Percentiles rank a stretch among this genome's conserved stretches.
phyloP scores from a whole-genome alignment of 2,888 invertebrate genomes.

The Aspidiotus rigidus region DNA sequence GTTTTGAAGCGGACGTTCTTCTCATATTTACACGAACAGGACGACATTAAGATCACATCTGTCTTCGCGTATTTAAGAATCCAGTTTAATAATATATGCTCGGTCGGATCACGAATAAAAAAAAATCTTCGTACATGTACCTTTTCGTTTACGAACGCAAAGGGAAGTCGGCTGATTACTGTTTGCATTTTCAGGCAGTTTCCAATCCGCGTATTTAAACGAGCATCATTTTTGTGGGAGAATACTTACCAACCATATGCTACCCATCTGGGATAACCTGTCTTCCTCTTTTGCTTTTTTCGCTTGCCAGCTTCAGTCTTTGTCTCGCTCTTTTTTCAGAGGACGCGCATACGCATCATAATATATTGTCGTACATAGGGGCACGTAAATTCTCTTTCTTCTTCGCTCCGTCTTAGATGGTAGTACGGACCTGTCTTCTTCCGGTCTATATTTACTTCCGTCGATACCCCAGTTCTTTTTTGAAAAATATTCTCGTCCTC shows the following conservation, averaged over 20 bases:
- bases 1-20: no score
- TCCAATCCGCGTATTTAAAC: no score
- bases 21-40: no score
- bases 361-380: no score
- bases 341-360: no score
- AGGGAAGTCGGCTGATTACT: not conserved
- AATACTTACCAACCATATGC: constrained; percentile 26
- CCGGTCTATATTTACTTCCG: constrained; percentile 32
- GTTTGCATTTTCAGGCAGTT: not conserved
- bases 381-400: not conserved
- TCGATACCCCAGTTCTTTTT: not conserved
- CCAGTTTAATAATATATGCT: no score
- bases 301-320: not conserved
- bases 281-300: not conserved
- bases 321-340: not conserved
- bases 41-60: no score
- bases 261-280: constrained; percentile 26
- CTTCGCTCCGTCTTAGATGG: not conserved
- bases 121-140: no score
- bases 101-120: no score
- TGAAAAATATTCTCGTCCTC: not conserved
- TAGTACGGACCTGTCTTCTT: constrained; percentile 30
- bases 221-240: constrained; percentile 12
- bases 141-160: no score
- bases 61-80: no score